Conservation (phyloP, 2,797 vertebrate genomes). For the Loriculus beryllinus region DNA sequence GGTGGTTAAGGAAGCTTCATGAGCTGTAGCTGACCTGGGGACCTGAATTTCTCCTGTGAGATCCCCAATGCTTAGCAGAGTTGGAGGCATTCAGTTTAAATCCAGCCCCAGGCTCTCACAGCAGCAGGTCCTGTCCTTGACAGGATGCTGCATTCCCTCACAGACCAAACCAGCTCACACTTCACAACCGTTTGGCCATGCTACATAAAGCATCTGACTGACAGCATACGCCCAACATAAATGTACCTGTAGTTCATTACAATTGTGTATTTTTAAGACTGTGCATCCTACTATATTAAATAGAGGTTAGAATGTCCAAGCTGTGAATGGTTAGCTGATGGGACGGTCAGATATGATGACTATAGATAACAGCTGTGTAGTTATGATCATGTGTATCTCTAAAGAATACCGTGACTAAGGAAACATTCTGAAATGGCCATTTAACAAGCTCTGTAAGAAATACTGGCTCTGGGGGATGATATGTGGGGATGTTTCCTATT, state of each 20-base stretch:
- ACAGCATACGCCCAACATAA: background rate
- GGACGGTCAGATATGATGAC: background rate
- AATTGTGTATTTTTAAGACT: background rate
- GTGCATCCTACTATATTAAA: background rate
- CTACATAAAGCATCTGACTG: background rate
- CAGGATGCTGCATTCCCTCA: background rate
- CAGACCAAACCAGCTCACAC: background rate
- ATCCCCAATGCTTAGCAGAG: background rate
- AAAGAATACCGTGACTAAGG: background rate
- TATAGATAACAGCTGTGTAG: background rate
- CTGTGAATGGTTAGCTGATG: background rate
- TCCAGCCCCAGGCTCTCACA: background rate
- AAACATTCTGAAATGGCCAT: background rate
- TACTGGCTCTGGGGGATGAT: too few species aligned
- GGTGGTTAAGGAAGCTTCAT: background rate
- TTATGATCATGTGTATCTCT: background rate
- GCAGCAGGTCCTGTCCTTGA: background rate
- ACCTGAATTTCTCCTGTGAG: background rate
- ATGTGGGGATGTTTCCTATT: too few species aligned
- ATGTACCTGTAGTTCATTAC: background rate
- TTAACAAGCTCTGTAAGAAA: background rate
- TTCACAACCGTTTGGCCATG: background rate
- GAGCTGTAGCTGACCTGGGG: background rate
- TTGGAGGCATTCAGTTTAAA: background rate
- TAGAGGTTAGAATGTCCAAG: background rate